These are phyloP conservation scores for Colius striatus DNA, from an alignment of 2,113 vertebrate genomes.

Conservation along the genomic window DNA sequence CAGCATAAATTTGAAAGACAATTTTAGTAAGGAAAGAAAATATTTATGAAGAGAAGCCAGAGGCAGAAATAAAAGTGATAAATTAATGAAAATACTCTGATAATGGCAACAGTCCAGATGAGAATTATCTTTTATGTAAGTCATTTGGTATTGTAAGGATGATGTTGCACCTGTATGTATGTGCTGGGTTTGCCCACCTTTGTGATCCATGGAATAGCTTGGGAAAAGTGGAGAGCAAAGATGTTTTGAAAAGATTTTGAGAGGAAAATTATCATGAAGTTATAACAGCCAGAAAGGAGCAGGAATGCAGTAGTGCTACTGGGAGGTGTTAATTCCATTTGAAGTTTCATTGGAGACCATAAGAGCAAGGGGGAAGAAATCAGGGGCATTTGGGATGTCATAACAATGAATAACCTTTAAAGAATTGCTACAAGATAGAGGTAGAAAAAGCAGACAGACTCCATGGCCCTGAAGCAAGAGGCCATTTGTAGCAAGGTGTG, in stretches of 20 bases:
- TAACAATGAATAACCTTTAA: slow-evolving; percentile 60
- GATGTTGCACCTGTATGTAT: not conserved
- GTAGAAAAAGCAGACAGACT: not conserved
- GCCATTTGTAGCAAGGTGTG: not conserved
- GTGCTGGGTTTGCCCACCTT: not conserved
- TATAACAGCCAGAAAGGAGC: not conserved
- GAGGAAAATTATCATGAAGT: not conserved
- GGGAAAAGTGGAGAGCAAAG: not conserved
- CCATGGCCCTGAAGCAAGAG: slow-evolving; percentile 40
- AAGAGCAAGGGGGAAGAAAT: not conserved
- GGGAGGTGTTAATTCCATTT: not conserved
- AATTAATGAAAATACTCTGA: slow-evolving; percentile 28
- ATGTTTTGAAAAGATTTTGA: not conserved
- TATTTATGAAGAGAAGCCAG: slow-evolving; percentile 47
- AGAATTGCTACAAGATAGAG: not conserved
- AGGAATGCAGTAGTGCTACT: not conserved
- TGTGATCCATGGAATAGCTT: not conserved
- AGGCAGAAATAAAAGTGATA: slow-evolving; percentile 20
- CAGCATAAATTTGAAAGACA: slow-evolving; percentile 52
- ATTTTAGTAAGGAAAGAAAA: slow-evolving; percentile 39
- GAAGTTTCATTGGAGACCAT: not conserved
- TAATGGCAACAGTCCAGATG: not conserved
- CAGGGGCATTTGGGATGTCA: not conserved
- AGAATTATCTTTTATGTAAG: not conserved
- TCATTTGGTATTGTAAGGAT: not conserved